Base-by-base conservation (phyloP, 2,797 vertebrate species). In the Acestrorhynchus altus region DNA sequence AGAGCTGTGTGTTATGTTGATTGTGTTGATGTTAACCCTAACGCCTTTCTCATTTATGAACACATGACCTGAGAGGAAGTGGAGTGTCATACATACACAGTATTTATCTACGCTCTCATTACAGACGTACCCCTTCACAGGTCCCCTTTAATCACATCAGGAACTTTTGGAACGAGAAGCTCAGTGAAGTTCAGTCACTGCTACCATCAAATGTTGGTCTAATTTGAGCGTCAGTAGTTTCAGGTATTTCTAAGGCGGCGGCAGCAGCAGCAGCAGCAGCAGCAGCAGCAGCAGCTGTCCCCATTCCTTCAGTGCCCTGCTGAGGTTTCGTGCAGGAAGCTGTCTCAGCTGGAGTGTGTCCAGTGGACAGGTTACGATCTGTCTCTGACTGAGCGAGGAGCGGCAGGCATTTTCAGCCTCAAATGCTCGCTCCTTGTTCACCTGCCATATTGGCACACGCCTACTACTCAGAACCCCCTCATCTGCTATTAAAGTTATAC, bases 341-440 rank as follows among this genome's bases (percentile, higher is more conserved):
- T 69, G 69, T 79, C 67, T 77, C 52, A 78, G 76, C 73, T 74
- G 73, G 77, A 79, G 51, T 24, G 0, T 26, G 4, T 77, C 72
- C 69, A 76, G 59, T 4, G 13, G 28, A 74, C 80, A 72, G 51
- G 83, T 84, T 79, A 69, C 52, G 83, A 81, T 84, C 83, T 77
- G 80, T 76, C 71, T 4, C 56, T 76, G 64, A 73, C 63, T 71
- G 47, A 79, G 68, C 13, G 61, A 68, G 78, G 64, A 68, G 67
- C 72, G 24, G 72, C 47, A 74, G 46, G 47, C 56, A 67, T 73
- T 67, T 78, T 42, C 28, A 76, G 31, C 35, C 47, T 59, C 57
- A 70, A 47, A 47, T 57, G 6, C 22, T 59, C 26, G 12, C 56
- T 35, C 26, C 16, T 52, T 18, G 24, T 61, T 67, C 26, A 61